A percentile compares a stretch with the other conserved stretches of the same genome.
Evolutionary conservation across 2,888 invertebrate genomes (phyloP).

Genomic region (Oscheius sp.): DNA sequence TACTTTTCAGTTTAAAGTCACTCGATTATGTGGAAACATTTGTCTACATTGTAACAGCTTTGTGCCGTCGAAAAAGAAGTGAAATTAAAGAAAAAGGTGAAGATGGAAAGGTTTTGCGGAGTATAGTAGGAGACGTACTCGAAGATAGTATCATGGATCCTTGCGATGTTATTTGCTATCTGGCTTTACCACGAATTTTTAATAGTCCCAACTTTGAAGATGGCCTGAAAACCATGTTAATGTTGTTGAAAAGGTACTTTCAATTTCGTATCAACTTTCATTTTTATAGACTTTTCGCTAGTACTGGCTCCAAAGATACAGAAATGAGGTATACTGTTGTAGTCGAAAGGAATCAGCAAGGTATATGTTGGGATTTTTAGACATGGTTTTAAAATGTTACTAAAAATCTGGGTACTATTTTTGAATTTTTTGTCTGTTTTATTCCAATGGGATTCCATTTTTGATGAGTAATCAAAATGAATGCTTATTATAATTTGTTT

Average conservation of each 20-base stretch:
- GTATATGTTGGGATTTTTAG: not conserved
- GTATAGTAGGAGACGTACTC: not conserved
- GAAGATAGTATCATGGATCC: constrained; percentile 1
- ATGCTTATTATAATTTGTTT: not conserved
- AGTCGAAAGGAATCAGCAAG: not conserved
- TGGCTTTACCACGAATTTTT: constrained; percentile 2
- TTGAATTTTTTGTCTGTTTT: not conserved
- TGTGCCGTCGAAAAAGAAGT: constrained; percentile 1
- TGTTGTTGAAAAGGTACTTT: not conserved
- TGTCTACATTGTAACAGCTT: not conserved
- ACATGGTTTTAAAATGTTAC: too few relatives aligned
- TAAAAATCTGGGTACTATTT: too few relatives aligned
- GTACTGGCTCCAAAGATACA: not conserved
- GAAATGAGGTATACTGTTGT: not conserved
- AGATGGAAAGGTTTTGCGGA: not conserved
- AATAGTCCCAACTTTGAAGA: not conserved
- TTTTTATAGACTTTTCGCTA: not conserved
- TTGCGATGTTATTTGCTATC: not conserved
- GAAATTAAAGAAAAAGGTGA: constrained; percentile 6
- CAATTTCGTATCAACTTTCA: not conserved
- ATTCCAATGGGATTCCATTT: not conserved
- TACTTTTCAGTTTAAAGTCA: not conserved
- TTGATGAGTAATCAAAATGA: not conserved
- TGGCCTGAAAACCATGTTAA: not conserved
- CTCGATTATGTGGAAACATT: not conserved